Conservation (phyloP, 2,797 vertebrate genomes). For the Acomys russatus region DNA sequence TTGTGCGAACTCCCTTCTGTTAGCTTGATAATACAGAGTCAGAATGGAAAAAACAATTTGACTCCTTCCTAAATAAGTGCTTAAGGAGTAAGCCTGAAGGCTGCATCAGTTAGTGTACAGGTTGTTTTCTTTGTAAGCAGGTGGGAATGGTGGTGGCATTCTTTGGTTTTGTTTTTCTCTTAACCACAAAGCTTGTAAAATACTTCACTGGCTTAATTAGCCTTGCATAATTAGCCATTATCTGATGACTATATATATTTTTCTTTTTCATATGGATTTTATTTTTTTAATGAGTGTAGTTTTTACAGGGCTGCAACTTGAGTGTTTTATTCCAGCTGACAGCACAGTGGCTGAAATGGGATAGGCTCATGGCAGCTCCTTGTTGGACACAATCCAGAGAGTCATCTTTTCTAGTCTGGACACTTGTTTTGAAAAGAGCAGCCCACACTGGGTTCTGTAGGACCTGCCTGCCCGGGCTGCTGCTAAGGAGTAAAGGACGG, state of each 20-base stretch:
- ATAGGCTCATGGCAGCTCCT: background rate
- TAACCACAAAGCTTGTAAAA: constrained; percentile 36
- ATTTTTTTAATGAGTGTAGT: background rate
- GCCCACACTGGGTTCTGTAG: background rate
- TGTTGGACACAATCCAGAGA: constrained; percentile 23
- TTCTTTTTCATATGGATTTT: background rate
- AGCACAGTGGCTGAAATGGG: background rate
- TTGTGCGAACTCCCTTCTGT: constrained; percentile 2
- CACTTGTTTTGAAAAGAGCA: constrained; percentile 9
- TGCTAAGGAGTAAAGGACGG: background rate
- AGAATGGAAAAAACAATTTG: constrained; percentile 29
- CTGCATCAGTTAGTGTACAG: constrained; percentile 37
- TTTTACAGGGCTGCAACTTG: background rate
- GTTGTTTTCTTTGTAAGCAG: constrained; percentile 31
- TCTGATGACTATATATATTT: background rate
- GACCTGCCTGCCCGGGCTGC: background rate
- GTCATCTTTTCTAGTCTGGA: constrained; percentile 31
- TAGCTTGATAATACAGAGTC: background rate
- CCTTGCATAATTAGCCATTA: constrained; percentile 56
- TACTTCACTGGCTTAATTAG: constrained; percentile 51
- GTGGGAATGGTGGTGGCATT: background rate
- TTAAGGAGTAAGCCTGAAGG: constrained; percentile 18
- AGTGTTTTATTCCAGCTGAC: background rate
- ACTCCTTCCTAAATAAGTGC: background rate
- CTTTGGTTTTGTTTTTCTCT: constrained; percentile 2